Evolutionary conservation across 1,140 invertebrate genomes (phyloP), one percentile per base, ranked within the genome.

Genomic region (Lerema accius): DNA sequence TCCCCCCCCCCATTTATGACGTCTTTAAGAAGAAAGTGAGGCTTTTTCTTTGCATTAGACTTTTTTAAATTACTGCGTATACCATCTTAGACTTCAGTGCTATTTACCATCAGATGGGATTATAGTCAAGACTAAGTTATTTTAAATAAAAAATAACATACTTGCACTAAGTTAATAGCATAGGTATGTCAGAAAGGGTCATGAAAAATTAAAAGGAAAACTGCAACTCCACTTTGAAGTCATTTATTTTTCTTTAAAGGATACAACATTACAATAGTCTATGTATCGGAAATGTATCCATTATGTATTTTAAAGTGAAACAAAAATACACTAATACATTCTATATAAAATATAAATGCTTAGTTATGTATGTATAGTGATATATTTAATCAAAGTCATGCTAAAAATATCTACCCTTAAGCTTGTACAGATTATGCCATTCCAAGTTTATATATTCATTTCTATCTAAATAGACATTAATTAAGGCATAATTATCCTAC

Each of bases 311-410:
- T 68, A 19, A 63, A 73, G 63, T 65, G 66, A 58, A 73, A 76
- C 63, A 61, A 63, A 80, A 78, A 76, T 74, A 77, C 65, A 67
- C 67, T 71, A 69, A 71, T 70, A 77, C 64, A 75, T 53, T 79
- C 62, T 82, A 67, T 84, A 85, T 71, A 80, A 80, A 85, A 83
- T 84, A 81, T 74, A 83, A 83, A 76, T 73, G 53, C 71, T 76
- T 66, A 72, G 51, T 63, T 49, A 40, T 64, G 45, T 79, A 72
- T 69, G 58, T 72, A 77, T 65, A 69, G 60, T 77, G 67, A 78
- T 75, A 77, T 76, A 73, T 70, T 81, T 73, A 80, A 73, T 76
- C 72, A 74, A 68, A 71, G 9, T 58, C 46, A 46, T 50, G 65
- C 66, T 70, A 69, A 62, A 76, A 32, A 51, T 60, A 63, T 69